These are phyloP conservation scores for Pyrgus malvae DNA, from an alignment of 2,888 invertebrate genomes.

Conservation along the genomic window DNA sequence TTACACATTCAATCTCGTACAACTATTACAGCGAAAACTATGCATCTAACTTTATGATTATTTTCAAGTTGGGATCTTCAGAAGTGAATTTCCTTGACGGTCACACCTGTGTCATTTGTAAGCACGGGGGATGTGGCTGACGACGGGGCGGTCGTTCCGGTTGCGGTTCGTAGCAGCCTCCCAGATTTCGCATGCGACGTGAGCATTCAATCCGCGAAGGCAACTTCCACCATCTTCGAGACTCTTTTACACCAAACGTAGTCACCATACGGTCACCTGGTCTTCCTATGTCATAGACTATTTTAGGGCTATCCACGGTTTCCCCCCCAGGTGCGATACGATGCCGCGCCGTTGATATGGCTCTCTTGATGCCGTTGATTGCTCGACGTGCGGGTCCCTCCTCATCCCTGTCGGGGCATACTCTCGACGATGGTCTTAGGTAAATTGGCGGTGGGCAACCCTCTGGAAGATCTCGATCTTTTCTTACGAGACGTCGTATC, in stretches of 20 bases:
- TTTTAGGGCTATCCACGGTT: slow-evolving; percentile 68
- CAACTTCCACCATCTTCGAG: slow-evolving; percentile 56
- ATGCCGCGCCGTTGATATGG: slow-evolving; percentile 63
- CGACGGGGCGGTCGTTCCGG: slow-evolving; percentile 58
- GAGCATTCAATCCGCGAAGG: slow-evolving; percentile 57
- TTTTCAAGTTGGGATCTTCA: slow-evolving; percentile 24
- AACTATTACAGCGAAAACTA: slow-evolving; percentile 13
- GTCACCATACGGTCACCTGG: slow-evolving; percentile 72
- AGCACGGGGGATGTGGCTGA: slow-evolving; percentile 56
- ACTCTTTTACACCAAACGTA: slow-evolving; percentile 65
- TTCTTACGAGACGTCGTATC: slow-evolving; percentile 52
- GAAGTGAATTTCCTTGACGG: slow-evolving; percentile 26
- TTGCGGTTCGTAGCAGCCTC: slow-evolving; percentile 57
- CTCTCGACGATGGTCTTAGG: slow-evolving; percentile 52
- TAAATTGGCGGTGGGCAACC: slow-evolving; percentile 52
- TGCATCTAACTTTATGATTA: slow-evolving; percentile 10
- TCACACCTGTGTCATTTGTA: slow-evolving; percentile 79
- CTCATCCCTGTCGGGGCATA: slow-evolving; percentile 46
- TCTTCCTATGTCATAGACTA: slow-evolving; percentile 67
- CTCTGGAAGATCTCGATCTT: slow-evolving; percentile 45
- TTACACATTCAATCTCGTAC: slow-evolving; percentile 16
- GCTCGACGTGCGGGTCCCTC: slow-evolving; percentile 58
- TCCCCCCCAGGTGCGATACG: slow-evolving; percentile 63
- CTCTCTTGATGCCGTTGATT: slow-evolving; percentile 62
- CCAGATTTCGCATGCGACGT: slow-evolving; percentile 52